Conservation (phyloP, 2,113 vertebrate species). For the Cyanistes caeruleus region DNA sequence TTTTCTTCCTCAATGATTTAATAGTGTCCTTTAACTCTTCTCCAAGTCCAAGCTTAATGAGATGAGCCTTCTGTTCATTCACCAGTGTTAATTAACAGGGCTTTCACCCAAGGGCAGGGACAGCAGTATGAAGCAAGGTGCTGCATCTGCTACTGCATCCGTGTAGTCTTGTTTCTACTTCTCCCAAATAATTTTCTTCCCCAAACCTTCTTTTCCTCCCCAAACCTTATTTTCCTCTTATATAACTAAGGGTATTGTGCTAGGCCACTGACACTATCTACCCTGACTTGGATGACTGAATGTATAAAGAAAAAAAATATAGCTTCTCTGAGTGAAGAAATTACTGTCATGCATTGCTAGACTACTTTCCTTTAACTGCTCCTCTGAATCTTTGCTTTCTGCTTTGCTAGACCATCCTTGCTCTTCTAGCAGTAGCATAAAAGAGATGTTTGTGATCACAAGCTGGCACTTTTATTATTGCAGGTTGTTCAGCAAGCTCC, state of each 20-base stretch:
- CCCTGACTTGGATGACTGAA: not conserved
- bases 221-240: not conserved
- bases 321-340: not conserved
- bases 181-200: not conserved
- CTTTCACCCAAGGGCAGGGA: not conserved
- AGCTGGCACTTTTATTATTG: not conserved
- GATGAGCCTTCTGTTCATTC: not conserved
- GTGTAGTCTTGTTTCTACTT: not conserved
- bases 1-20: not conserved
- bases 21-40: not conserved
- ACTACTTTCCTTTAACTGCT: not conserved
- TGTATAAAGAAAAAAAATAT: not conserved
- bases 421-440: not conserved
- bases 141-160: not conserved
- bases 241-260: not conserved
- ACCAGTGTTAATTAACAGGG: not conserved
- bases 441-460: not conserved
- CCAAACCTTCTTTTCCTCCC: not conserved
- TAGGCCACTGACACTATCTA: not conserved
- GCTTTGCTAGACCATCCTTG: not conserved
- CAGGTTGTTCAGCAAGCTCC: not conserved
- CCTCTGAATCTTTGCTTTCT: not conserved
- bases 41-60: not conserved
- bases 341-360: not conserved
- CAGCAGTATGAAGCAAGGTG: not conserved